Evolutionary conservation across 2,888 invertebrate species (phyloP), one percentile per base, ranked within the genome.

Genomic region (Limnephilus rhombicus): DNA sequence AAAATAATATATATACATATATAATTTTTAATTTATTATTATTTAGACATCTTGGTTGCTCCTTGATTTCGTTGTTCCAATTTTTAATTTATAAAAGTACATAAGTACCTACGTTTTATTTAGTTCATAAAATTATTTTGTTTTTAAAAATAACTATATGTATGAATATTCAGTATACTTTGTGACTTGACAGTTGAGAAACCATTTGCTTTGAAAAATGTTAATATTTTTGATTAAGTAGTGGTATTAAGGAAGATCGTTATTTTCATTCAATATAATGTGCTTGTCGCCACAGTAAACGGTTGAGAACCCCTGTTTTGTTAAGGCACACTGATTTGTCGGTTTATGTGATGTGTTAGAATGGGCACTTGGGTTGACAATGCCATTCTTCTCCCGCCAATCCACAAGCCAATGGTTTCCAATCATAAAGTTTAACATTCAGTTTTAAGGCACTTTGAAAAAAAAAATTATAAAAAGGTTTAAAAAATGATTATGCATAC

Each of bases 311-410:
- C 9, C 83, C 83, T 83, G 83, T 9, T 18, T 18, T 37, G 83
- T 68, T 68, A n/a, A 34, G 86, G 45, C 18, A n/a, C 53, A 45
- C 86, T 86, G 49, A 86, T 86, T 49, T 53, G 86, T 31, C 86
- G 86, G 86, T 45, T 37, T 53, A n/a, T 86, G 86, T 86, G 86
- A 86, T 45, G 49, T 49, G 49, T 83, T 37, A 45, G 41, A 18
- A 45, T 49, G 86, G 45, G 18, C 86, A 86, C 49, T 49, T 29
- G 15, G 49, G 86, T 45, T 86, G 86, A 86, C 86, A 86, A 86
- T 86, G 49, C 41, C 86, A 86, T 86, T 86, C 41, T 86, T 86
- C 86, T 86, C n/a, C 86, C 24, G 86, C 83, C 83, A 83, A 83
- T 37, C n/a, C 31, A 37, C 83, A 24, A 83, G 24, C 86, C 29